Conservation (phyloP, 2,888 invertebrate genomes). For the Standfussiana lucernea region DNA sequence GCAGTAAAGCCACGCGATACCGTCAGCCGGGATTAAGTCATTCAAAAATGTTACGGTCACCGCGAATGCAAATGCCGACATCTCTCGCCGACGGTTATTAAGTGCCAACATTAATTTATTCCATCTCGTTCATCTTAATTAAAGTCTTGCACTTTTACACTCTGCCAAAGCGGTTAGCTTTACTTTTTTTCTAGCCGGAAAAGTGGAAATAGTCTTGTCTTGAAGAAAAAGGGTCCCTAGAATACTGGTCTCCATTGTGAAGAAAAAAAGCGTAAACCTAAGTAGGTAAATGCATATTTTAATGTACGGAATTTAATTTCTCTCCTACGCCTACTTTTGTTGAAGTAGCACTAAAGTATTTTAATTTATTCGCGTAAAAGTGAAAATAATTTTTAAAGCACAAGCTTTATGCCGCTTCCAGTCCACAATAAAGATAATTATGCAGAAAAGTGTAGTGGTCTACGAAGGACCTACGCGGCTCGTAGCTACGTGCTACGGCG, state of each 20-base stretch:
- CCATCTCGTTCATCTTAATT: constrained; percentile 76
- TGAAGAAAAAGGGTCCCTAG: background rate
- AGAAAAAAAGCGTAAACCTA: background rate
- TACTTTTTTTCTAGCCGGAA: background rate
- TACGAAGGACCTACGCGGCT: constrained; percentile 46
- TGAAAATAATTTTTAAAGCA: constrained; percentile 31
- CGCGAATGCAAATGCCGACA: constrained; percentile 74
- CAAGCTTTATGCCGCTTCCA: constrained; percentile 25
- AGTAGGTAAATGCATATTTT: constrained; percentile 16
- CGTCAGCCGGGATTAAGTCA: constrained; percentile 66
- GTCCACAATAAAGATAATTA: constrained; percentile 51
- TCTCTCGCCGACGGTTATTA: constrained; percentile 69
- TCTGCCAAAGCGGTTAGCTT: constrained; percentile 31
- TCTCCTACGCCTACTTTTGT: constrained; percentile 30
- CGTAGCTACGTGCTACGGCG: constrained; percentile 29
- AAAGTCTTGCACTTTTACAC: constrained; percentile 78
- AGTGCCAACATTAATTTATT: constrained; percentile 76
- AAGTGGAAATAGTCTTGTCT: background rate
- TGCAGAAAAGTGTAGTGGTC: constrained; percentile 47
- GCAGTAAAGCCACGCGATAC: constrained; percentile 57
- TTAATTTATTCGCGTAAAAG: constrained; percentile 23
- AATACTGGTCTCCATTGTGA: background rate
- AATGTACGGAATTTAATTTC: background rate
- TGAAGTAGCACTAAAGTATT: constrained; percentile 41
- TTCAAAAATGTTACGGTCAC: constrained; percentile 70